Percentiles rank a stretch among this genome's conserved stretches.
phyloP scores from a whole-genome alignment of 2,113 vertebrate species.

The Chascanopsetta lugubris region DNA sequence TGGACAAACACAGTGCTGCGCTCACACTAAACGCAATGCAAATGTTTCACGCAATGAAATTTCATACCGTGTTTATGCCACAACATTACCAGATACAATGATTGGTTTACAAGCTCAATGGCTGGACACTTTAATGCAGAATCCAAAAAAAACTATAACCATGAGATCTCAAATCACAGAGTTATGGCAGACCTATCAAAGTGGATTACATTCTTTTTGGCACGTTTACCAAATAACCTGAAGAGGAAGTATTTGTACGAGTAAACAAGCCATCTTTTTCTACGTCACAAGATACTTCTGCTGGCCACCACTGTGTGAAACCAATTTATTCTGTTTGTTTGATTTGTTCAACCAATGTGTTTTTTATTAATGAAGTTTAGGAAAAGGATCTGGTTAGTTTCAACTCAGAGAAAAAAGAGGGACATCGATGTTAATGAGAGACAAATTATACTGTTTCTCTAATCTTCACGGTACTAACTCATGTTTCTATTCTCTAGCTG shows the following conservation, averaged over 20 bases:
- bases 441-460: neutral
- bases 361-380: no score
- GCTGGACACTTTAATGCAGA: neutral
- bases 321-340: neutral
- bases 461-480: neutral
- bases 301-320: neutral
- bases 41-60: neutral
- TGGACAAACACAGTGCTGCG: no score
- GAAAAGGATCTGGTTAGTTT: neutral
- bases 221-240: no score
- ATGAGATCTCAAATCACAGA: neutral
- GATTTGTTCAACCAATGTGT: no score
- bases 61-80: no score
- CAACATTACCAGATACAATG: no score
- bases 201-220: no score
- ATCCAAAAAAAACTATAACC: neutral
- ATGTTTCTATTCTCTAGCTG: constrained; percentile 75
- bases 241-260: no score
- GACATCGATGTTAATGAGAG: neutral
- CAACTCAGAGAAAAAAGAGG: neutral
- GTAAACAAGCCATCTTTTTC: neutral
- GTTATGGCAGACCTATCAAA: no score
- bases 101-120: neutral
- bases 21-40: no score
- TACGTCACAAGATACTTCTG: neutral